Base-by-base conservation (phyloP, 2,113 vertebrate species). In the Syrrhaptes paradoxus region DNA sequence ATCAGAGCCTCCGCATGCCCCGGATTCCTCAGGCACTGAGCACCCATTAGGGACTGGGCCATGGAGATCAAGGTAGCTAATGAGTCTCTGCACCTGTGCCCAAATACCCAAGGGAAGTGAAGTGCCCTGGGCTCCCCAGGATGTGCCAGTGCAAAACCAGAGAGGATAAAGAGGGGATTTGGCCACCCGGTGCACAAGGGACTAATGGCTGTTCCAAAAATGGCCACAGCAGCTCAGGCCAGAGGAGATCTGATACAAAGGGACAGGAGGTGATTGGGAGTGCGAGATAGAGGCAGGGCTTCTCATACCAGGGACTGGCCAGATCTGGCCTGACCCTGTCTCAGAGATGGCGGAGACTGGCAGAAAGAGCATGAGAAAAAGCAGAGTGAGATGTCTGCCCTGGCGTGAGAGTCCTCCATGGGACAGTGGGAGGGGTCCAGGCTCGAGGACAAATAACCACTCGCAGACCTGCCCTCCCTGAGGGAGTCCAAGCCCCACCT, bases 371-470 rank as follows among this genome's bases (percentile, higher is more conserved):
- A 28, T 3, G 41, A 55, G 31, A n/a, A 65, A 54, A 63, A 85
- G 21, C 14, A 59, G 26, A 9, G 26, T 55, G 63, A 74, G 28
- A 54, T 18, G 9, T 66, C 55, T 71, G 59, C 43, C 66, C 71
- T 2, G 3, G 28, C 4, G 4, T 2, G 1, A 72, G 29, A 61
- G 16, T 25, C n/a, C n/a, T 38, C 49, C 12, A 32, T 36, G 32
- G 49, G 43, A 45, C 2, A 4, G 36, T 2, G 1, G 10, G 25
- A 7, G 7, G 2, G 46, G 28, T 8, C 36, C 2, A 1, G 51
- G 11, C 22, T n/a, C 0, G 0, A 13, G 36, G 24, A 32, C 22
- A 55, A 61, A 61, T 17, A 61, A 36, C 17, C 7, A 65, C 46
- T 34, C 3, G 2, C 28, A 65, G 32, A 43, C 7, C 55, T 55